Base-by-base conservation (phyloP, 2,113 vertebrate species). In the Lophius piscatorius region DNA sequence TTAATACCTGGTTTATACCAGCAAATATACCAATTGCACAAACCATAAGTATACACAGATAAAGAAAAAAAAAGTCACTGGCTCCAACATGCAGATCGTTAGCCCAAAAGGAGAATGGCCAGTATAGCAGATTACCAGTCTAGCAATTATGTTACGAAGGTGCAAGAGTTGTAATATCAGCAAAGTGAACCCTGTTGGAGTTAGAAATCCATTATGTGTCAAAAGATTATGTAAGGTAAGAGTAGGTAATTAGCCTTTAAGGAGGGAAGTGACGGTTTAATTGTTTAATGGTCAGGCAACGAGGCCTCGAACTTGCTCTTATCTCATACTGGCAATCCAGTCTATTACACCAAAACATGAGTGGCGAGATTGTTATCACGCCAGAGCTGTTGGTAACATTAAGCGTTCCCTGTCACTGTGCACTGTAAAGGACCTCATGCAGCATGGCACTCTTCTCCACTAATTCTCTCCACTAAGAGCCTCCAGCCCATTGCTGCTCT, bases 241-340 rank as follows among this genome's bases (percentile, higher is more conserved):
- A 36, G 10, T 31, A 48, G 67, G 62, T 70, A 81, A 84, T 78
- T 85, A 58, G 44, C 70, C 56, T 79, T 78, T 77, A 47, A 78
- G 57, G 55, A 62, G 67, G 42, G n/a, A 34, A 76, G 44, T 63
- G 80, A 63, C 55, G 63, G 29, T 70, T 80, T 82, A 85, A 87
- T 87, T 85, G 74, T 64, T 77, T 82, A 78, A 85, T 82, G 72
- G 62, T 54, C 56, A 36, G 41, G 56, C 78, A 79, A 79, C 81
- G 78, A 65, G 51, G 45, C 72, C 48, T 63, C 51, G 24, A 50
- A 55, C 66, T 50, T 46, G 55, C 62, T 52, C 6, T 8, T 55
- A 49, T 60, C 24, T 54, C 55, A 18, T 11, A 6, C 35, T 60
- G 41, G 62, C 74, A 58, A 68, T 78, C 71, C 52, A 51, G 31